Evolutionary conservation across 2,113 vertebrate genomes (phyloP).

Genomic region (Sceloporus tristichus): DNA sequence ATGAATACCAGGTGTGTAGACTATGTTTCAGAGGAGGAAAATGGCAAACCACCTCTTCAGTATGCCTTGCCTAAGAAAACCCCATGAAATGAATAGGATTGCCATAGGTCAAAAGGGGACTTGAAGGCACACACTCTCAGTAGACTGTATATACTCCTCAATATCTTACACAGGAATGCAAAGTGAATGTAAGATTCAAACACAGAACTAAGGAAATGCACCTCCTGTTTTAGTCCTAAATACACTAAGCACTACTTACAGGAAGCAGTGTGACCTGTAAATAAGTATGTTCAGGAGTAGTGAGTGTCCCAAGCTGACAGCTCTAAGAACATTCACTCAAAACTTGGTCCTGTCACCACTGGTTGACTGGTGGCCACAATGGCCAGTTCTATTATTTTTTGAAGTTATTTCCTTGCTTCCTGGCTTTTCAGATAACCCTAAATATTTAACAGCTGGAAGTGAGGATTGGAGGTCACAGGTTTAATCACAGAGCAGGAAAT

Average conservation of each 20-base stretch:
- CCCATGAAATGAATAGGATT: not conserved
- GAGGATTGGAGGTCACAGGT: conserved; percentile 31
- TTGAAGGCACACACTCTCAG: no score
- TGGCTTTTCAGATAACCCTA: not conserved
- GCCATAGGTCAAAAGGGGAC: no score
- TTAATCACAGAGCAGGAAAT: conserved; percentile 39
- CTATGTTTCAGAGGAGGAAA: no score
- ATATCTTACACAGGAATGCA: not conserved
- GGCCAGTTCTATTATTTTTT: not conserved
- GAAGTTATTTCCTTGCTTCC: not conserved
- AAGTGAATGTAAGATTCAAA: not conserved
- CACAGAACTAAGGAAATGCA: not conserved
- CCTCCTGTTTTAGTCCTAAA: not conserved
- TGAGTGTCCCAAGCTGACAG: not conserved
- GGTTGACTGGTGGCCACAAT: not conserved
- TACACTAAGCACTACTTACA: not conserved
- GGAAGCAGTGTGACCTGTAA: not conserved
- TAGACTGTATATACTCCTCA: not conserved
- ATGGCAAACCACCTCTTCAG: no score
- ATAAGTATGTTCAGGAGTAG: not conserved
- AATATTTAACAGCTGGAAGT: conserved; percentile 2
- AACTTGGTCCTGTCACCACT: not conserved
- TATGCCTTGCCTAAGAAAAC: not conserved
- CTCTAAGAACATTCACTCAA: not conserved
- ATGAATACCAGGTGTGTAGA: no score